phyloP scores from a whole-genome alignment of 1,140 invertebrate genomes.

The Orchesella cincta region DNA sequence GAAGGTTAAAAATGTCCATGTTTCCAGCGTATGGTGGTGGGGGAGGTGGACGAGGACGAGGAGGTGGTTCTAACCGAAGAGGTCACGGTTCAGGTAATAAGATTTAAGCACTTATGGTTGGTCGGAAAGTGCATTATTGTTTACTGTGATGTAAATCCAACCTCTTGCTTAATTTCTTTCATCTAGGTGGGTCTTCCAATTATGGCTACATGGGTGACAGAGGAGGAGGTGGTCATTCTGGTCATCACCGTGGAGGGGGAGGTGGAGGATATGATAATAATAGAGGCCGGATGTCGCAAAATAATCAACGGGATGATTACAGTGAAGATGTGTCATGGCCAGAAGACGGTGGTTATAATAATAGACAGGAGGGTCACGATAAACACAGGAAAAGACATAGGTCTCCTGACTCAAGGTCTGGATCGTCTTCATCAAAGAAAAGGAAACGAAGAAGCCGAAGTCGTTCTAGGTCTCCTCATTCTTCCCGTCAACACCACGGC shows the following conservation, averaged over 20 bases:
- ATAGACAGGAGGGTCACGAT: neutral
- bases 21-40: conserved; percentile 19
- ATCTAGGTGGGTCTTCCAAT: too few relatives aligned
- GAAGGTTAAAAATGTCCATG: too few relatives aligned
- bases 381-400: neutral
- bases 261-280: neutral
- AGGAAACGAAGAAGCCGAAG: conserved; percentile 11
- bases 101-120: too few relatives aligned
- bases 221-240: neutral
- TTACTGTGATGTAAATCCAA: too few relatives aligned
- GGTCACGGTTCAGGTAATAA: too few relatives aligned
- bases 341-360: neutral
- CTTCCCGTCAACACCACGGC: neutral
- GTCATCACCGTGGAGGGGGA: neutral
- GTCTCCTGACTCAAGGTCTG: neutral
- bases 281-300: neutral
- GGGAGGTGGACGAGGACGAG: neutral
- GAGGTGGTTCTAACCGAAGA: too few relatives aligned
- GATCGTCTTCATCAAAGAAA: conserved; percentile 10
- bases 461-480: neutral
- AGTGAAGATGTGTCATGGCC: too few relatives aligned
- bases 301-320: conserved; percentile 2
- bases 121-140: too few relatives aligned
- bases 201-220: conserved; percentile 8
- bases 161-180: too few relatives aligned